Evolutionary conservation across 2,113 vertebrate genomes (phyloP).

Genomic region (Sylvia atricapilla): DNA sequence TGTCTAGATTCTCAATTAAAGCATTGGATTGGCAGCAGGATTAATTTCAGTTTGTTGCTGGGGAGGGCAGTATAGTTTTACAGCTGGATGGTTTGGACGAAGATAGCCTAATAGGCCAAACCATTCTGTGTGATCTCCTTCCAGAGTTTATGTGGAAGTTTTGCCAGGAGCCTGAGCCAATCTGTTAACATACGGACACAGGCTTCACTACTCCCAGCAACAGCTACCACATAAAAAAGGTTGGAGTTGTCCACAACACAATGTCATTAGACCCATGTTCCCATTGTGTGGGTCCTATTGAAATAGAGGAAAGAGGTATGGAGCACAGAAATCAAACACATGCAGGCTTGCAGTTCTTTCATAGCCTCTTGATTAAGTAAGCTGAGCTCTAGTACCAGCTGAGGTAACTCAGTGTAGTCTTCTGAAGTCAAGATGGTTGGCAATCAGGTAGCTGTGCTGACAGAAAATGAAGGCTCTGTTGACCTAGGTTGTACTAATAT

Average conservation of each 20-base stretch:
- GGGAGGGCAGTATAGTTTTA: not conserved
- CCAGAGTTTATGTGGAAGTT: not conserved
- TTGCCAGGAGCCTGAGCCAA: not conserved
- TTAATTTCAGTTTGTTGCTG: not conserved
- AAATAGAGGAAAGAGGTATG: not conserved
- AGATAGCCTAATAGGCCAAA: not conserved
- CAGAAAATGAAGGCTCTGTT: not conserved
- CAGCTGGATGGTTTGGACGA: not conserved
- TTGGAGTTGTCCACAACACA: not conserved
- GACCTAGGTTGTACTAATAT: not conserved
- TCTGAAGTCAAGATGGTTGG: not conserved
- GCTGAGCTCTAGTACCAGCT: not conserved
- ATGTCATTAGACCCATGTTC: not conserved
- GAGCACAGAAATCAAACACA: not conserved
- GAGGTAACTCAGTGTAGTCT: not conserved
- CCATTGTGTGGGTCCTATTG: not conserved
- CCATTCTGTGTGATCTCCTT: not conserved
- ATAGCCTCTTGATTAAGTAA: not conserved
- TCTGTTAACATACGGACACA: not conserved
- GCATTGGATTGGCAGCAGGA: not conserved
- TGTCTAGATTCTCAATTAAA: not conserved
- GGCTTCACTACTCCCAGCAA: not conserved
- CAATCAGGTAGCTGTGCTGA: not conserved
- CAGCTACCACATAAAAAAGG: not conserved
- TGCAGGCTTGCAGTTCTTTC: not conserved